phyloP scores from a whole-genome alignment of 2,888 invertebrate genomes.

The Unio pictorum region DNA sequence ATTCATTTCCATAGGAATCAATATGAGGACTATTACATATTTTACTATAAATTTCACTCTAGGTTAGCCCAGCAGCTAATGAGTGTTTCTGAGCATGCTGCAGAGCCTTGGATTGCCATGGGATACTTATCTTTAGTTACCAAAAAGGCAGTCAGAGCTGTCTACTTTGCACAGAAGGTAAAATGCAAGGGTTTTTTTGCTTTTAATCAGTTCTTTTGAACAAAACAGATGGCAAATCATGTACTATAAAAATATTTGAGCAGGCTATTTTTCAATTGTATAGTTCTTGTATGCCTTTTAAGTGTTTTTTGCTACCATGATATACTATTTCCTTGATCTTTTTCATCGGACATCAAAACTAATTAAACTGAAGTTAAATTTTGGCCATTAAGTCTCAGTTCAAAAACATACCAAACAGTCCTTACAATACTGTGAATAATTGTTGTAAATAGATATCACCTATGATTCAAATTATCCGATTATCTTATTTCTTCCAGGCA shows the following conservation, averaged over 20 bases:
- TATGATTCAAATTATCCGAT: background rate
- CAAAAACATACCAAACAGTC: background rate
- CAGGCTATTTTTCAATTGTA: too few species aligned
- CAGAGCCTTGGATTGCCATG: slow-evolving; percentile 84
- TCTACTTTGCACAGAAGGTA: slow-evolving; percentile 82
- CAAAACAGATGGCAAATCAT: too few species aligned
- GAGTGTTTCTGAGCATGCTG: slow-evolving; percentile 74
- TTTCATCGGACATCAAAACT: too few species aligned
- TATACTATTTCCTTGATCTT: too few species aligned
- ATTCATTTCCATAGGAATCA: too few species aligned
- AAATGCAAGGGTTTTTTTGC: background rate
- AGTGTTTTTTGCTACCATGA: too few species aligned
- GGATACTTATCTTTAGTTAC: slow-evolving; percentile 80
- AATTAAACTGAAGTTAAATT: background rate
- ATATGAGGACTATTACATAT: too few species aligned
- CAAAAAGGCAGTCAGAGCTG: slow-evolving; percentile 78
- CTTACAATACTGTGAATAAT: background rate
- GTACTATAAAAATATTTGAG: too few species aligned
- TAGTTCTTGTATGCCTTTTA: too few species aligned
- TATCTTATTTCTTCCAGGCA: slow-evolving; percentile 72
- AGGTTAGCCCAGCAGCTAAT: slow-evolving; percentile 75
- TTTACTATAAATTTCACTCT: slow-evolving; percentile 7
- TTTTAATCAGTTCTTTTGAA: too few species aligned
- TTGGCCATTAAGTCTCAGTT: background rate
- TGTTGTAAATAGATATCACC: background rate